These are phyloP conservation scores for Lamprologus speciosus DNA, from an alignment of 2,113 vertebrate genomes.

Conservation along the genomic window DNA sequence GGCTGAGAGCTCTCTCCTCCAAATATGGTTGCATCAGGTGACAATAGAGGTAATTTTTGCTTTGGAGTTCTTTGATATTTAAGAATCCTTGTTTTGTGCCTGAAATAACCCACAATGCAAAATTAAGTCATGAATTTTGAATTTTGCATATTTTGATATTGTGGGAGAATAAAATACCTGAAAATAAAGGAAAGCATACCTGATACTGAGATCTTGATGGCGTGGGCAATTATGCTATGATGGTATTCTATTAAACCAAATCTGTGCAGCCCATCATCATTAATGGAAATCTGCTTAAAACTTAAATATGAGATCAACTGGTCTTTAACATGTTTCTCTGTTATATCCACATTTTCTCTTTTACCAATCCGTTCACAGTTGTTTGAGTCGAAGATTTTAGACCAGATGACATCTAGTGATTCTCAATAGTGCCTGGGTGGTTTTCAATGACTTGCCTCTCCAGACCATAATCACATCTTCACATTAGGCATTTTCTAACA, in stretches of 20 bases:
- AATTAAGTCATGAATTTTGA: not conserved
- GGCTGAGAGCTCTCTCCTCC: not conserved
- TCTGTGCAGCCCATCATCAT: not conserved
- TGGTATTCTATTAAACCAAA: not conserved
- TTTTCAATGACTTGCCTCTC: not conserved
- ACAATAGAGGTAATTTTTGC: not conserved
- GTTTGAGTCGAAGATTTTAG: not conserved
- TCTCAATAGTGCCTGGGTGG: not conserved
- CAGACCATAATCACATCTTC: not conserved
- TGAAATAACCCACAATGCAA: not conserved
- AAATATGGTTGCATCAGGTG: not conserved
- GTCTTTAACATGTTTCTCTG: rapidly evolving
- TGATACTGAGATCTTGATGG: slow-evolving; percentile 35
- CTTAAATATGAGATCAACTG: not conserved
- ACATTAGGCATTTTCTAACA: not conserved
- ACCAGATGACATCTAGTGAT: not conserved
- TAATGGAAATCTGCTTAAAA: not conserved
- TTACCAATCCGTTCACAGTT: not conserved
- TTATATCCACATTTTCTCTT: not conserved
- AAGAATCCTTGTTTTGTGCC: not conserved
- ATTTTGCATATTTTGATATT: not conserved
- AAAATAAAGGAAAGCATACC: not conserved
- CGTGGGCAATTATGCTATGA: not conserved
- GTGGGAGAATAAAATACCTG: not conserved
- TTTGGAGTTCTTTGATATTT: not conserved